Evolutionary conservation across 2,113 vertebrate genomes (phyloP).

Genomic region (Thamnophis sirtalis): DNA sequence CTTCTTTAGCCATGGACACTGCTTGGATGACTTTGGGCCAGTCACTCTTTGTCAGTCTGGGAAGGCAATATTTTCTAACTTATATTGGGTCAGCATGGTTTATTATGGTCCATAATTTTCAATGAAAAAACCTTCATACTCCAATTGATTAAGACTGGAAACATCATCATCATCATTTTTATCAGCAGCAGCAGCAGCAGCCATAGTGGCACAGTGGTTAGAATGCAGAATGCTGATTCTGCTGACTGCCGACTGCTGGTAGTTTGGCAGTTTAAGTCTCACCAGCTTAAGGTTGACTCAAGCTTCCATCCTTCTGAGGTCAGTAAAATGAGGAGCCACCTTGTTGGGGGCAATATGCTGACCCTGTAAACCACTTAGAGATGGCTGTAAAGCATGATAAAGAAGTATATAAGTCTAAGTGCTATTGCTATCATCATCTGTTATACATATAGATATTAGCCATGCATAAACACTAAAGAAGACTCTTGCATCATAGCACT

Average conservation of each 20-base stretch:
- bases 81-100: neutral
- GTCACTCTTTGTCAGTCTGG: neutral
- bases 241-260: neutral
- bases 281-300: neutral
- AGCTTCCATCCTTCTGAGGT: neutral
- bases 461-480: neutral
- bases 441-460: neutral
- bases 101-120: neutral
- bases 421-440: neutral
- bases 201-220: neutral
- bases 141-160: neutral
- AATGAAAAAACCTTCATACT: neutral
- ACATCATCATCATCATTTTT: neutral
- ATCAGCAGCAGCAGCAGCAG: neutral
- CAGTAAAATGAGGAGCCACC: no score
- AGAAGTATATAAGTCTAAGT: no score
- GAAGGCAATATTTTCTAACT: neutral
- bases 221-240: neutral
- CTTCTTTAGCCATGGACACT: neutral
- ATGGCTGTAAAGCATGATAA: neutral
- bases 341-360: no score
- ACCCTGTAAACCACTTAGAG: neutral
- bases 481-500: neutral
- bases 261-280: neutral
- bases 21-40: neutral